Evolutionary conservation across 2,888 invertebrate species (phyloP).

Genomic region (Rotaria macrura): DNA sequence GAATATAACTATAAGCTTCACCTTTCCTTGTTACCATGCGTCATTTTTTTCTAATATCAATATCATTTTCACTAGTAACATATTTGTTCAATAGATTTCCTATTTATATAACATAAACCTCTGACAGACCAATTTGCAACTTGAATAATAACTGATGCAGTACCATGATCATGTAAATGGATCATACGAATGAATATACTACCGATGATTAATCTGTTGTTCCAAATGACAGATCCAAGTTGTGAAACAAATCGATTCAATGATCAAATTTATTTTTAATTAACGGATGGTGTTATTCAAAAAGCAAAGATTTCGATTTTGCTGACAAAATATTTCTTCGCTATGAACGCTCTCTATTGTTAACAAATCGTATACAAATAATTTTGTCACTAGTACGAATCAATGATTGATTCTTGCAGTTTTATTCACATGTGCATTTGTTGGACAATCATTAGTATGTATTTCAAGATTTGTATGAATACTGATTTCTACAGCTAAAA

Average conservation of each 20-base stretch:
- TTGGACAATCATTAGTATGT: neutral
- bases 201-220: neutral
- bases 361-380: constrained; percentile 4
- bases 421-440: neutral
- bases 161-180: neutral
- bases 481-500: neutral
- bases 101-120: constrained; percentile 5
- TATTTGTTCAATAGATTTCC: neutral
- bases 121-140: neutral
- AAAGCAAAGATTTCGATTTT: neutral
- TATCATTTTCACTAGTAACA: neutral
- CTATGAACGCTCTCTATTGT: neutral
- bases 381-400: neutral
- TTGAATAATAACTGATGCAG: neutral
- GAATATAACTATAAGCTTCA: neutral
- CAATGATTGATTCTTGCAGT: neutral
- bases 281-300: neutral
- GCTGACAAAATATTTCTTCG: neutral
- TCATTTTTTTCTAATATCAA: neutral
- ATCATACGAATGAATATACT: neutral
- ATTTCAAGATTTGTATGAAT: neutral
- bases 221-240: neutral
- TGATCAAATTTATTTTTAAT: neutral
- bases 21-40: neutral
- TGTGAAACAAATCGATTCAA: neutral